Conservation (phyloP, 2,888 invertebrate species). For the Nasonovia ribisnigri region DNA sequence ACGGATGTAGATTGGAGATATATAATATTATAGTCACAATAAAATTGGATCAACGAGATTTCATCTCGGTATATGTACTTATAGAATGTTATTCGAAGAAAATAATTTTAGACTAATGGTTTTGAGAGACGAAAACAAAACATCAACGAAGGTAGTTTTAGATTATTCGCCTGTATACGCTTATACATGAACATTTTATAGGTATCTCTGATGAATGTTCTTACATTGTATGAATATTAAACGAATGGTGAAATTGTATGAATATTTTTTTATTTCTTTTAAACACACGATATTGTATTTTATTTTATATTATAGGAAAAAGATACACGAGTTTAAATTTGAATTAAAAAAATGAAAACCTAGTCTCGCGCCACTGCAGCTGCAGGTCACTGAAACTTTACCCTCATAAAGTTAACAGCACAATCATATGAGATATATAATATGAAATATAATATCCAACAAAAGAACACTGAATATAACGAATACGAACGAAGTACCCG, state of each 20-base stretch:
- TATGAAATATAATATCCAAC: neutral
- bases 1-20: constrained; percentile 40
- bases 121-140: constrained; percentile 30
- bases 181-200: neutral
- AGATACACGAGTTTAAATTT: neutral
- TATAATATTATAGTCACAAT: constrained; percentile 25
- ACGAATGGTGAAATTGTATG: neutral
- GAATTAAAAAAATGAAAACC: neutral
- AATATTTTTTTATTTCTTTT: neutral
- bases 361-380: neutral
- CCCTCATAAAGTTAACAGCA: too few relatives aligned
- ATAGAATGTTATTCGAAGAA: constrained; percentile 40
- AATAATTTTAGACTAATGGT: constrained; percentile 41
- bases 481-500: neutral
- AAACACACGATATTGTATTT: neutral
- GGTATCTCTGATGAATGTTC: neutral
- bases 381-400: neutral
- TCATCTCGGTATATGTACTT: constrained; percentile 4
- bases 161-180: neutral
- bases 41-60: constrained; percentile 56
- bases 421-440: too few relatives aligned
- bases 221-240: constrained; percentile 20
- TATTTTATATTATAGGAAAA: neutral
- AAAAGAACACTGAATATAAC: neutral
- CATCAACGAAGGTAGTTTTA: neutral